These are phyloP conservation scores for Gymnorhina tibicen DNA, from an alignment of 2,113 vertebrate genomes.

Conservation along the genomic window DNA sequence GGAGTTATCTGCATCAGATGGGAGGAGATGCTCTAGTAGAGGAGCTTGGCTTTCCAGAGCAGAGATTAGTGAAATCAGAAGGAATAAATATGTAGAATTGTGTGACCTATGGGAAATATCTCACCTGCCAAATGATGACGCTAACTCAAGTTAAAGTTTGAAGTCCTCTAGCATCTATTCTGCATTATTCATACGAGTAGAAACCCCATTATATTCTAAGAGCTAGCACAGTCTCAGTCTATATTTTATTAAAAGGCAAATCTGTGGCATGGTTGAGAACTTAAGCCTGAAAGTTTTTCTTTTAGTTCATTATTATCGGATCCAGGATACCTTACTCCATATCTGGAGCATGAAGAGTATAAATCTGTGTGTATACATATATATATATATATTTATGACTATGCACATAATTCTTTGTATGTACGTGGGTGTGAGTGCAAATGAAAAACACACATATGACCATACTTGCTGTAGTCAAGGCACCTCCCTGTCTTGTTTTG, in stretches of 20 bases:
- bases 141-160: not conserved
- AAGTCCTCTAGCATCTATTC: not conserved
- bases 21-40: not conserved
- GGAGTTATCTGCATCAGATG: not conserved
- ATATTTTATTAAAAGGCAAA: not conserved
- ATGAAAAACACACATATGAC: not conserved
- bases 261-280: not conserved
- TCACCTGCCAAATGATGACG: not conserved
- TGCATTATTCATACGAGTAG: not conserved
- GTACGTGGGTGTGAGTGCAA: not conserved
- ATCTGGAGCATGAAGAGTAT: not conserved
- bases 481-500: not conserved
- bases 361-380: not conserved
- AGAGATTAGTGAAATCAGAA: conserved; percentile 35
- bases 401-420: not conserved
- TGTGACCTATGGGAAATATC: not conserved
- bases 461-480: not conserved
- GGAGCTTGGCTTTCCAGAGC: not conserved
- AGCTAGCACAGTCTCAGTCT: not conserved
- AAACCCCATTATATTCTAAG: not conserved
- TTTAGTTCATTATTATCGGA: not conserved
- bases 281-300: not conserved
- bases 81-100: conserved; percentile 18
- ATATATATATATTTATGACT: not conserved
- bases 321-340: not conserved